phyloP scores from a whole-genome alignment of 92 coral and sea anemone species.

The Montipora capitata region DNA sequence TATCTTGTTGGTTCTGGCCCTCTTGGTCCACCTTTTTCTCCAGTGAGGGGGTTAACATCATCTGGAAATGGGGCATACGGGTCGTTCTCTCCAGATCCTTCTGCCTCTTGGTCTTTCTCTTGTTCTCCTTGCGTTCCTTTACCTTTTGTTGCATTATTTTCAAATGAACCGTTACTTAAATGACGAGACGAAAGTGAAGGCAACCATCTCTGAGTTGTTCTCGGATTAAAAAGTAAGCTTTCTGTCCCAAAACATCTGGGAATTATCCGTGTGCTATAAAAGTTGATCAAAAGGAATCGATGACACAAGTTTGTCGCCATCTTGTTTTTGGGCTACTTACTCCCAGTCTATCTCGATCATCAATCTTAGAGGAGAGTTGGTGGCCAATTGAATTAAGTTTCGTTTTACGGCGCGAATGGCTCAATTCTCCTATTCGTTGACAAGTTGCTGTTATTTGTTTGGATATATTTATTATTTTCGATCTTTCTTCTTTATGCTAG shows the following conservation, averaged over 20 bases:
- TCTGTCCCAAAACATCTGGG: neutral
- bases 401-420: conserved; percentile 48
- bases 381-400: neutral
- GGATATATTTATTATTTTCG: too few relatives aligned
- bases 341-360: conserved; percentile 4
- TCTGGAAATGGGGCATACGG: conserved; percentile 96
- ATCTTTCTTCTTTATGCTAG: neutral
- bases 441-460: neutral
- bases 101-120: conserved; percentile 34
- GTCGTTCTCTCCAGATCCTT: conserved; percentile 71
- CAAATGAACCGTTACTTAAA: neutral
- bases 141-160: conserved; percentile 4
- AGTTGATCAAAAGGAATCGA: neutral
- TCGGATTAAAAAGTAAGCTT: neutral
- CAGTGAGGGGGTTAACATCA: conserved; percentile 91
- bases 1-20: conserved; percentile 99
- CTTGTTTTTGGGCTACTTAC: conserved; percentile 50
- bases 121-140: conserved; percentile 55
- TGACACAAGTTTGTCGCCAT: conserved; percentile 73
- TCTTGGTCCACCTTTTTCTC: conserved; percentile 96
- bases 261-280: neutral
- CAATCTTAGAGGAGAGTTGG: conserved; percentile 4
- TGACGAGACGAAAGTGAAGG: neutral
- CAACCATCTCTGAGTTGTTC: neutral
- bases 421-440: neutral